Evolutionary conservation across 2,113 vertebrate species (phyloP).

Genomic region (Poicephalus meyeri): DNA sequence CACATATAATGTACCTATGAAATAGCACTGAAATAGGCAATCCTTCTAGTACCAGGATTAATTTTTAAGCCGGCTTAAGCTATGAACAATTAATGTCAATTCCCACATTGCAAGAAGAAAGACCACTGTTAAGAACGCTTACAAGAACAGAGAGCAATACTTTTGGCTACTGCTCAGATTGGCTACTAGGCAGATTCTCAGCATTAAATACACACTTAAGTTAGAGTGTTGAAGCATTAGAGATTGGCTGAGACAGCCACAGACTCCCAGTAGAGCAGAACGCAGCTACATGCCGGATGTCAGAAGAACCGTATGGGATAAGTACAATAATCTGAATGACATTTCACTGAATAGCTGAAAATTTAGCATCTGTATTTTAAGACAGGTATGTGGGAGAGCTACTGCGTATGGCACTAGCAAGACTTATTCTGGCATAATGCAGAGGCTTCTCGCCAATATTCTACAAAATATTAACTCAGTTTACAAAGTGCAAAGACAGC

Average conservation of each 20-base stretch:
- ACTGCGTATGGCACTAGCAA: fast-evolving
- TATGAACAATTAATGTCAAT: not conserved
- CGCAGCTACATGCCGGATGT: fast-evolving
- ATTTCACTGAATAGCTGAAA: not conserved
- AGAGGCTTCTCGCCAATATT: not conserved
- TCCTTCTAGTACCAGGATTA: not conserved
- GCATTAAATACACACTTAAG: not conserved
- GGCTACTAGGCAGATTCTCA: not conserved
- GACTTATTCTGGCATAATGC: not conserved
- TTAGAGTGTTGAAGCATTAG: not conserved
- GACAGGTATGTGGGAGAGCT: not conserved
- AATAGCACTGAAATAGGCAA: not conserved
- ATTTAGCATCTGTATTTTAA: constrained; percentile 14
- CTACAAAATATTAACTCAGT: not conserved
- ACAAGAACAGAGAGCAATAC: not conserved
- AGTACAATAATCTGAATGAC: not conserved
- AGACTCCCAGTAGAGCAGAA: not conserved
- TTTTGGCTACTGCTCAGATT: not conserved
- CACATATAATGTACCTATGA: not conserved
- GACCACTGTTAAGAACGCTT: not conserved
- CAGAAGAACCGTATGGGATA: not conserved
- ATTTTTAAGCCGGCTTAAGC: not conserved
- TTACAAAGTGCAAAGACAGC: not conserved
- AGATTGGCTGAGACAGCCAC: not conserved
- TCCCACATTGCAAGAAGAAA: not conserved